A percentile compares a stretch with the other conserved stretches of the same genome.
phyloP scores from a whole-genome alignment of 2,113 vertebrate species.

The Apteryx mantelli region DNA sequence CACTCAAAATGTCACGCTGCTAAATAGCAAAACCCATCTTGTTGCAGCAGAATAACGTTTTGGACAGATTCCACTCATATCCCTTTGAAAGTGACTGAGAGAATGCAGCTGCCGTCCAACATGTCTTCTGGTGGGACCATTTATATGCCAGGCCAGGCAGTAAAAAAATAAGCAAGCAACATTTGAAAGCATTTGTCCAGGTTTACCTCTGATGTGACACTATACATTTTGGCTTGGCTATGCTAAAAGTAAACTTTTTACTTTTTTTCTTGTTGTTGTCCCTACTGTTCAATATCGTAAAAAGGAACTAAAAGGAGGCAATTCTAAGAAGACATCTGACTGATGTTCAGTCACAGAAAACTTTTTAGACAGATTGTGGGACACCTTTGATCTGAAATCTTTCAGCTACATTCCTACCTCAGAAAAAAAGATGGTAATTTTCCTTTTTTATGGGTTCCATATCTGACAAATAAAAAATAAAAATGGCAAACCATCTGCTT shows the following conservation, averaged over 20 bases:
- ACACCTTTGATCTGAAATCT: background rate
- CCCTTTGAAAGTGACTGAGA: background rate
- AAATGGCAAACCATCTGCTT: background rate
- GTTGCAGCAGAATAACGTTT: constrained; percentile 24
- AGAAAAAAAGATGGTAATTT: background rate
- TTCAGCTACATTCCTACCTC: background rate
- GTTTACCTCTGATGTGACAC: background rate
- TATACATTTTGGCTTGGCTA: background rate
- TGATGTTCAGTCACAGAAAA: background rate
- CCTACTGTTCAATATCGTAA: background rate
- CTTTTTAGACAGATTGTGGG: background rate
- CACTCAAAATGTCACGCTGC: background rate
- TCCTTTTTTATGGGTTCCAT: background rate
- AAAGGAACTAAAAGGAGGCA: background rate
- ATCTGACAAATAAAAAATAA: background rate
- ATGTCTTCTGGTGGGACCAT: constrained; percentile 32
- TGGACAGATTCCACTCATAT: constrained; percentile 42
- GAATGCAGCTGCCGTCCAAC: constrained; percentile 45
- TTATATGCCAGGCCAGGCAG: background rate
- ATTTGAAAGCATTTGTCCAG: background rate
- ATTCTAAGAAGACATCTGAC: background rate
- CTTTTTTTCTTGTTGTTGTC: background rate
- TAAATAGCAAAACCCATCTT: background rate
- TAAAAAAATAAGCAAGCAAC: background rate
- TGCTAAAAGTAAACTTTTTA: background rate